Base-by-base conservation (phyloP, 2,888 invertebrate genomes). In the Halictus ligatus region DNA sequence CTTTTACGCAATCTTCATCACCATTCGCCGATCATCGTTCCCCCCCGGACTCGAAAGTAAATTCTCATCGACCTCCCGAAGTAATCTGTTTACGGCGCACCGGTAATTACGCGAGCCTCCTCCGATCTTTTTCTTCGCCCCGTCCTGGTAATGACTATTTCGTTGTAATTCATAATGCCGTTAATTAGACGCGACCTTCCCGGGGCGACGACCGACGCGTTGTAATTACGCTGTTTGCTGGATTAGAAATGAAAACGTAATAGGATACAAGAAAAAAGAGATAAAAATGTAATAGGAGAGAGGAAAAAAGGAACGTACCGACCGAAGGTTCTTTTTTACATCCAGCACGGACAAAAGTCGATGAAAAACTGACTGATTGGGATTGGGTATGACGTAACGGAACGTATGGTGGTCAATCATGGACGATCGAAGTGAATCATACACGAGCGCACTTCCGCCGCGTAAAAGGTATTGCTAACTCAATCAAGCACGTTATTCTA, bases 1-100 rank as follows among this genome's bases (percentile, higher is more conserved):
- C 88, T 91, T 89, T 91, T 89, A 88, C 90, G 91, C 88, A 88
- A 91, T 91, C 89, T 89, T 91, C 88, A 86, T 87, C 88, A 77
- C 89, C 88, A 88, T 91, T 90, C 88, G 88, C 60, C 75, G 82
- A 58, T 50, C 76, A 75, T 64, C 77, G 74, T 73, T 77, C 76
- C 54, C 25, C 67, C 46, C 35, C 35, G 35, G 50, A 60, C 78
- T 78, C 74, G 82, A 79, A 81, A 91, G 88, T 87, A 88, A 88
- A 91, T 86, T 89, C 75, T 75, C 60, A 46, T 78, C 87, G 75
- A 64, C 81, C 67, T 64, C 80, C 64, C 82, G 75, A 83, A 84
- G 78, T 86, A 90, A 91, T 89, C 89, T 84, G 84, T 85, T 87
- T 87, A 89, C 81, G 74, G 81, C 74, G 21, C 80, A 67, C 76